A percentile compares a stretch with the other conserved stretches of the same genome.
phyloP scores from a whole-genome alignment of 2,888 invertebrate species.

The Drosophila fungiperda region DNA sequence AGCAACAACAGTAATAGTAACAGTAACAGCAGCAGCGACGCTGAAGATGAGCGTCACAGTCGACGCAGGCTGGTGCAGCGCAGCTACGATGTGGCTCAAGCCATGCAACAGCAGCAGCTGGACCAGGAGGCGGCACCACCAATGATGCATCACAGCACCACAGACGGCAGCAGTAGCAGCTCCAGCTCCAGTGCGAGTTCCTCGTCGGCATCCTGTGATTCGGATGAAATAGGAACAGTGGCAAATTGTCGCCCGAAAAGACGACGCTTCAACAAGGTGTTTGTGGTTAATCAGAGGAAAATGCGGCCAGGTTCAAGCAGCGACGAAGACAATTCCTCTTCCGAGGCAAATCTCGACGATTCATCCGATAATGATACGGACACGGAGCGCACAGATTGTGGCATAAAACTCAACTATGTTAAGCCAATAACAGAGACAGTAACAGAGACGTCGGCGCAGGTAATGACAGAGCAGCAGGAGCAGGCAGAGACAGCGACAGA shows the following conservation, averaged over 20 bases:
- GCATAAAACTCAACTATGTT: slow-evolving; percentile 84
- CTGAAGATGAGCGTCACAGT: slow-evolving; percentile 31
- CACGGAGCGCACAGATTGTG: slow-evolving; percentile 85
- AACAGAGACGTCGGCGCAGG: neutral
- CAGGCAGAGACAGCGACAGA: slow-evolving; percentile 12
- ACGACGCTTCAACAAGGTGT: slow-evolving; percentile 88
- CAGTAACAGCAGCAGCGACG: slow-evolving; percentile 49
- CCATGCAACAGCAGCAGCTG: slow-evolving; percentile 38
- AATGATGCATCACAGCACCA: slow-evolving; percentile 63
- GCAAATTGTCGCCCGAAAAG: slow-evolving; percentile 86
- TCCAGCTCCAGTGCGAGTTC: slow-evolving; percentile 81
- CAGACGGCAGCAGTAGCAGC: slow-evolving; percentile 76
- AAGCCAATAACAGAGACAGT: slow-evolving; percentile 68
- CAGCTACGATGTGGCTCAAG: slow-evolving; percentile 80
- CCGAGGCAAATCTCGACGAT: slow-evolving; percentile 86
- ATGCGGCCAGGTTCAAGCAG: slow-evolving; percentile 86
- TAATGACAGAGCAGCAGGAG: slow-evolving; percentile 30
- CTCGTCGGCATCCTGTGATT: slow-evolving; percentile 85
- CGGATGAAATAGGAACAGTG: slow-evolving; percentile 87
- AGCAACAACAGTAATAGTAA: slow-evolving; percentile 42
- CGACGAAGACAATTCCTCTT: slow-evolving; percentile 87
- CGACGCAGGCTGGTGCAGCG: slow-evolving; percentile 75
- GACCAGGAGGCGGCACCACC: slow-evolving; percentile 12
- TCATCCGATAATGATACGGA: slow-evolving; percentile 89
- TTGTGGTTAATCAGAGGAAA: slow-evolving; percentile 88